Evolutionary conservation across 2,113 vertebrate genomes (phyloP), one percentile per base, ranked within the genome.

Genomic region (Dipodomys merriami): DNA sequence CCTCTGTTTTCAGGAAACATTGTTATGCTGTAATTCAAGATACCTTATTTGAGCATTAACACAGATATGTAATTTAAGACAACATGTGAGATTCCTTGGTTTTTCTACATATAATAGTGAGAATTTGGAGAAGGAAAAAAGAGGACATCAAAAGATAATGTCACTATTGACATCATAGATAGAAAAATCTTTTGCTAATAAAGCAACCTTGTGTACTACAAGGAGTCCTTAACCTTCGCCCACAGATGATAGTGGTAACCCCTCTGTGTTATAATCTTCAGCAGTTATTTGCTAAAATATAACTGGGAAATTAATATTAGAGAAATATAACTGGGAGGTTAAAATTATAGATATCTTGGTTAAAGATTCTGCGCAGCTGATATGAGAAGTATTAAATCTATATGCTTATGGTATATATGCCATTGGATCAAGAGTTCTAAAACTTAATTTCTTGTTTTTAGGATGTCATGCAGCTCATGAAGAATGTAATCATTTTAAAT

Each of bases 401-500:
- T 27, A 44, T 4, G 69, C 5, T 68, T 29, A 78, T 72, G 12
- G n/a, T 64, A 80, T 27, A 91, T 8, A 33, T 74, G 20, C 12
- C 76, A 22, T 6, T 53, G 5, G 5, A 88, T 27, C 46, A 88
- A 74, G 78, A 60, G 29, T 7, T 9, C 25, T 35, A 60, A 6
- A 91, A 10, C 27, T 62, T 19, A 86, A 46, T 64, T 33, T 91
- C 77, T 18, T 76, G 71, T 57, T 90, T 78, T 68, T 39, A 81
- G 7, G 6, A 4, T 69, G 2, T 60, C 25, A 62, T 29, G 65
- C 19, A 4, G 49, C 39, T 91, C 7, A 81, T 39, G 25, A 79
- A 88, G 33, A 76, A 30, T 80, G n/a, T 57, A 83, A 86, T 39
- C 8, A 81, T 57, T 91, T 88, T 78, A 57, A 94, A 83, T 2